phyloP scores from a whole-genome alignment of 2,888 invertebrate species.

The Endotricha flammealis region DNA sequence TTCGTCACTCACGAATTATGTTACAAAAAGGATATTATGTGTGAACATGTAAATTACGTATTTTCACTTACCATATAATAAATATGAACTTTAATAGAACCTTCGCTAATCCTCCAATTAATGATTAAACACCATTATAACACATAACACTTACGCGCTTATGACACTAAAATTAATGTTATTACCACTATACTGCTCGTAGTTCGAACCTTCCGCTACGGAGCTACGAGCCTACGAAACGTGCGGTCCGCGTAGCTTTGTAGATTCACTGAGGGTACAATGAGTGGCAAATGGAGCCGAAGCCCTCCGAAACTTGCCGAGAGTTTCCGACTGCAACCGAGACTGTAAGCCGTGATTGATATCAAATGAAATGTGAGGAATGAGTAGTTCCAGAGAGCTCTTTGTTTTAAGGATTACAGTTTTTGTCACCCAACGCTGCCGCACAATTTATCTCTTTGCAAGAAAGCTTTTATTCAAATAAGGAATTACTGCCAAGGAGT shows the following conservation, averaged over 20 bases:
- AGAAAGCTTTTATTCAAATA: slow-evolving; percentile 23
- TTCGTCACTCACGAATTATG: too few species aligned
- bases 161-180: slow-evolving; percentile 36
- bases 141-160: slow-evolving; percentile 24
- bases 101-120: slow-evolving; percentile 36
- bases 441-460: slow-evolving; percentile 26
- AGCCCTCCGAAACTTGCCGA: slow-evolving; percentile 34
- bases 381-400: slow-evolving; percentile 66
- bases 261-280: slow-evolving; percentile 49
- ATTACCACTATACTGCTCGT: slow-evolving; percentile 40
- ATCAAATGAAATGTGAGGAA: slow-evolving; percentile 76
- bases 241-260: slow-evolving; percentile 55
- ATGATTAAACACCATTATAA: slow-evolving; percentile 36
- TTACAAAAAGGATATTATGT: too few species aligned
- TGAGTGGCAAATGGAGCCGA: slow-evolving; percentile 3
- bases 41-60: too few species aligned
- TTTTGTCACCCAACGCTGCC: slow-evolving; percentile 37
- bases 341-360: slow-evolving; percentile 72
- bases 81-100: slow-evolving; percentile 29
- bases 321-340: slow-evolving; percentile 49
- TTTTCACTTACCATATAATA: slow-evolving; percentile 57
- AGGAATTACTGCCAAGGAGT: too few species aligned
- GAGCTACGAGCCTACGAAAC: slow-evolving; percentile 35
- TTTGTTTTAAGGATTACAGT: slow-evolving; percentile 71
- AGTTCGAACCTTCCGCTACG: slow-evolving; percentile 49